Evolutionary conservation across 35 echinoderm and acorn worm genomes (phyloP), one percentile per base, ranked within the genome.

Genomic region (Lytechinus pictus): DNA sequence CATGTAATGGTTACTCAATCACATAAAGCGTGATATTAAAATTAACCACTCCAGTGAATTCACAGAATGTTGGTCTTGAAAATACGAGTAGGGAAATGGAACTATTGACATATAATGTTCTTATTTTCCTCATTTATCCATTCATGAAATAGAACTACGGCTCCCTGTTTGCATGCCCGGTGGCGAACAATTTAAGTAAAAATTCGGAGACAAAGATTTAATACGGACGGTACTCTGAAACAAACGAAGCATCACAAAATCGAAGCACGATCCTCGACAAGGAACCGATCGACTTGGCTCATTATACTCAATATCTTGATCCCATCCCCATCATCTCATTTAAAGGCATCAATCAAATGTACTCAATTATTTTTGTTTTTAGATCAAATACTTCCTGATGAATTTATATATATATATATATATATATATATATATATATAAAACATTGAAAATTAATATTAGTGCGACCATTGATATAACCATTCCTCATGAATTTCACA

Each of bases 161-260:
- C 16, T 79, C 6, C 21, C 14, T 79, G 12, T 79, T 79, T 79
- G 19, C 66, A 8, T 58, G 16, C 66, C 66, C 19, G n/a, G 19
- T 79, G 66, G 66, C 66, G n/a, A 79, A 93, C n/a, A 54, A 57
- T 93, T 93, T 93, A 57, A 14, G 28, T 27, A 55, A 57, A 33
- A 55, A 55, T 53, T 93, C 53, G 5, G 53, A 93, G 92, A 54
- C 92, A 93, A 93, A 93, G 28, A 93, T 93, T 93, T 93, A 93
- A 93, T 93, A 93, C 57, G 29, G 54, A 57, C 54, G 52, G 29
- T 24, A 93, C 92, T 93, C 52, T 9, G 27, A 93, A 93, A 54
- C 92, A 93, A 93, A 28, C 55, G 52, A 57, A 93, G 92, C 92
- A 93, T 93, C 53, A 93, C 92, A 93, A 93, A 93, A 93, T 93